Evolutionary conservation across 2,888 invertebrate genomes (phyloP).

Genomic region (Seira sanloemensis): DNA sequence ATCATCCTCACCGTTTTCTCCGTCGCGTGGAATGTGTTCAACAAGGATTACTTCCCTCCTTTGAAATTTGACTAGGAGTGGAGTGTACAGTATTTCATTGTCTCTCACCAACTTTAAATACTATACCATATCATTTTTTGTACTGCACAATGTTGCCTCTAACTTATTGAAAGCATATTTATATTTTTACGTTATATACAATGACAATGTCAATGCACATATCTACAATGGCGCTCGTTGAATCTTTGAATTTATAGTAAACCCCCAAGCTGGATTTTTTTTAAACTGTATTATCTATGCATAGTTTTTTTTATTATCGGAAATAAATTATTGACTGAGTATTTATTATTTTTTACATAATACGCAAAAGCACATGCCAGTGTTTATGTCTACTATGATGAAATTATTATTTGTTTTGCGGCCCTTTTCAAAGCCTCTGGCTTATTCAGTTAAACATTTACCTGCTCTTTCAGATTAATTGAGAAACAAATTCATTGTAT

Average conservation of each 20-base stretch:
- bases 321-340: neutral
- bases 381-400: neutral
- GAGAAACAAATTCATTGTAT: no score
- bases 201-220: no score
- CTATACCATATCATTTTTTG: no score
- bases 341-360: neutral
- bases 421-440: neutral
- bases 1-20: conserved; percentile 84
- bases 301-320: neutral
- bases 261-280: no score
- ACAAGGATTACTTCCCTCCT: conserved; percentile 70
- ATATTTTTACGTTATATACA: neutral
- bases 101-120: neutral
- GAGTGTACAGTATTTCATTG: neutral
- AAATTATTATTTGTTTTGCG: neutral
- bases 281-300: no score
- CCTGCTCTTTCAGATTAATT: no score
- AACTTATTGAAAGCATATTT: neutral
- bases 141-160: neutral
- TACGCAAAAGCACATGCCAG: neutral
- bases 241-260: no score
- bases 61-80: conserved; percentile 16
- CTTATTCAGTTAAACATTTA: no score
- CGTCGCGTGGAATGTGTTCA: conserved; percentile 83
- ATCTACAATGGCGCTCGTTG: no score